A percentile compares a stretch with the other conserved stretches of the same genome.
These are phyloP conservation scores for Fratercula arctica DNA, from an alignment of 2,797 vertebrate genomes.

Conservation along the genomic window DNA sequence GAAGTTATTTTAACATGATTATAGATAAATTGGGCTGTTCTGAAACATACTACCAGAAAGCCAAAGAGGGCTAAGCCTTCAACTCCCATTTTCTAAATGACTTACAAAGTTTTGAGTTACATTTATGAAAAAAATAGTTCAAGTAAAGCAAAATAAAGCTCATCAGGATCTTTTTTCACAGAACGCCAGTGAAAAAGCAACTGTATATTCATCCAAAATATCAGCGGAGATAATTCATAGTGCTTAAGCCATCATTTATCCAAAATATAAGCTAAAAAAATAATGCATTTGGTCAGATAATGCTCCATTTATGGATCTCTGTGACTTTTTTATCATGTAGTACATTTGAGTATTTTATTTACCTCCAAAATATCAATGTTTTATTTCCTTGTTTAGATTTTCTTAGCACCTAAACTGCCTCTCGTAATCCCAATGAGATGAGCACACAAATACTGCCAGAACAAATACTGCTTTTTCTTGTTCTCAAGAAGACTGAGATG, in stretches of 20 bases:
- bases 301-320: not conserved
- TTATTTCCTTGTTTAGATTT: not conserved
- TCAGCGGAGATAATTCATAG: not conserved
- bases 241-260: not conserved
- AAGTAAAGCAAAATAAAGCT: not conserved
- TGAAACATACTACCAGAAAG: not conserved
- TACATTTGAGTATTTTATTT: no score
- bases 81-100: not conserved
- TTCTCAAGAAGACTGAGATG: not conserved
- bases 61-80: not conserved
- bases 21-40: not conserved
- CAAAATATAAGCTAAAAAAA: not conserved
- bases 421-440: not conserved
- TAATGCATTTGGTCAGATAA: not conserved
- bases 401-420: not conserved
- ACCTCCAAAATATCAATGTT: no score
- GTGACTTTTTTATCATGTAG: not conserved
- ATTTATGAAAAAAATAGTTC: not conserved
- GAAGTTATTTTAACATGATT: not conserved
- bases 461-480: not conserved
- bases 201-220: not conserved
- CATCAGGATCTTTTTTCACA: not conserved
- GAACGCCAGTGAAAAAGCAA: not conserved
- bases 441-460: not conserved
- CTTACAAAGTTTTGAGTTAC: not conserved